A percentile compares a stretch with the other conserved stretches of the same genome.
Evolutionary conservation across 2,113 vertebrate genomes (phyloP).

Genomic region (Periophthalmodon schlosseri): DNA sequence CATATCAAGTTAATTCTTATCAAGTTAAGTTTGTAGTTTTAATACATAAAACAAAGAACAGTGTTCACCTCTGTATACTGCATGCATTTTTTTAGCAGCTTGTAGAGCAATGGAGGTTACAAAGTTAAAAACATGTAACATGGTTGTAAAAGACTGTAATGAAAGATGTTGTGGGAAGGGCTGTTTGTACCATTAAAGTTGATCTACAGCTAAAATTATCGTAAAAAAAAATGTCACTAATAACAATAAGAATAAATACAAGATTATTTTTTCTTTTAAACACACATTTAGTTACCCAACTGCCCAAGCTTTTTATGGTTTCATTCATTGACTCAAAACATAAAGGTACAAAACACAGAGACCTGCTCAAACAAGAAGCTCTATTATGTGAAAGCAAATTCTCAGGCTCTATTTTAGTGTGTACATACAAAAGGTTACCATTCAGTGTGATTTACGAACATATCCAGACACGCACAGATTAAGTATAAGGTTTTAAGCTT

Average conservation of each 20-base stretch:
- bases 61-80: too few relatives aligned
- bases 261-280: too few relatives aligned
- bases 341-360: conserved; percentile 20
- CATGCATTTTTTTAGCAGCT: not conserved
- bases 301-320: conserved; percentile 10
- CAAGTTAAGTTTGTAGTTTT: too few relatives aligned
- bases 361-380: conserved; percentile 15
- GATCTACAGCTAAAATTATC: too few relatives aligned
- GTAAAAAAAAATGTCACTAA: too few relatives aligned
- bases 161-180: too few relatives aligned
- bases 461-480: conserved; percentile 24
- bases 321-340: conserved; percentile 16
- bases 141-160: too few relatives aligned
- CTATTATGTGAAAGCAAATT: conserved; percentile 24
- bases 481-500: not conserved
- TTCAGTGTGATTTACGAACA: conserved; percentile 13
- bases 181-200: too few relatives aligned
- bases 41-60: too few relatives aligned
- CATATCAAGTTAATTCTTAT: too few relatives aligned
- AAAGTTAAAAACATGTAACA: not conserved
- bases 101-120: not conserved
- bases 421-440: conserved; percentile 27
- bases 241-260: too few relatives aligned
- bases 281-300: not conserved
- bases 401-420: conserved; percentile 10